Conservation (phyloP, 92 coral and sea anemone species). For the Heliopora coerulea region DNA sequence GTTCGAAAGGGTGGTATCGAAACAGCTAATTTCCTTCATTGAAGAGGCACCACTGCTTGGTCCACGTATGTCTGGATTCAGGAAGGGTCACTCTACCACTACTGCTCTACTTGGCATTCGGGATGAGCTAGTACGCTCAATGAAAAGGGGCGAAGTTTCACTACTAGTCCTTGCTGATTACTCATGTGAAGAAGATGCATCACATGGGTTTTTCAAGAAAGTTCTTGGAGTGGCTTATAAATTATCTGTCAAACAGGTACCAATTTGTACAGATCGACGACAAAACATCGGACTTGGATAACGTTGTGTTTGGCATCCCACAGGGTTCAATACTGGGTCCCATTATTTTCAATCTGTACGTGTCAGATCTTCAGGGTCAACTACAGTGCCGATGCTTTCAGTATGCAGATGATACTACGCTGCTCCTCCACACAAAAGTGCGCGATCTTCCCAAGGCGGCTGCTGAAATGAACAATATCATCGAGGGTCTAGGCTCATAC, state of each 20-base stretch:
- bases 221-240: conserved; percentile 26
- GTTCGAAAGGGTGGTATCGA: conserved; percentile 25
- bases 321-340: conserved; percentile 59
- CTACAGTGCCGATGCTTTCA: conserved; percentile 46
- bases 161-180: conserved; percentile 41
- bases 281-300: conserved; percentile 20
- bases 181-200: conserved; percentile 33
- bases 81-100: conserved; percentile 32
- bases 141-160: conserved; percentile 40
- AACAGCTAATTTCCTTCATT: conserved; percentile 35
- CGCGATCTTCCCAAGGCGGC: too few relatives aligned
- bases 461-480: too few relatives aligned
- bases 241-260: conserved; percentile 36
- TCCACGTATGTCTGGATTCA: conserved; percentile 46
- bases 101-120: conserved; percentile 26
- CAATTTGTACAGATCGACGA: conserved; percentile 58
- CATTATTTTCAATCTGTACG: conserved; percentile 48
- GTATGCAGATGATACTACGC: conserved; percentile 59
- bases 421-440: conserved; percentile 45
- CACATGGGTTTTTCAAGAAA: conserved; percentile 41
- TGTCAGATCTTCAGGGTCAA: conserved; percentile 46
- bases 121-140: conserved; percentile 18
- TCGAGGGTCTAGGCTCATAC: too few relatives aligned
- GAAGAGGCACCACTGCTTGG: conserved; percentile 27
- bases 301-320: conserved; percentile 49